These are phyloP conservation scores for Pseudomyrmex sp. DNA, from an alignment of 1,140 invertebrate genomes.

Conservation along the genomic window DNA sequence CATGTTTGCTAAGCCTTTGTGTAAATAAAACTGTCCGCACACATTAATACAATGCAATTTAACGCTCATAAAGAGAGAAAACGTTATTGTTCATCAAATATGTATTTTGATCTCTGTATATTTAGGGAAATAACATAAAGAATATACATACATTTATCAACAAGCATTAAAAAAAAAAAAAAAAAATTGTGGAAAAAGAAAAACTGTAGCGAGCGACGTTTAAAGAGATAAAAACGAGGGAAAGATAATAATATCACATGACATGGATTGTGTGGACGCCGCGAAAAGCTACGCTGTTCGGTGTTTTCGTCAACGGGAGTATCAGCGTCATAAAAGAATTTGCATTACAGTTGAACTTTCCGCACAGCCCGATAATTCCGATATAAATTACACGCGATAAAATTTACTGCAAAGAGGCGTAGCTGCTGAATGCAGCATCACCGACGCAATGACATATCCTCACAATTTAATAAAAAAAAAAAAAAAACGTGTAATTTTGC, in stretches of 20 bases:
- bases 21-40: too few species aligned
- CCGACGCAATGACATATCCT: background rate
- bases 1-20: too few species aligned
- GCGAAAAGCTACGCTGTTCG: background rate
- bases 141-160: slow-evolving; percentile 13
- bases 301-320: slow-evolving; percentile 14
- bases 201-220: background rate
- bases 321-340: slow-evolving; percentile 46
- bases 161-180: background rate
- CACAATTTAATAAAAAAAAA: background rate
- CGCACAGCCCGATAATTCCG: slow-evolving; percentile 14
- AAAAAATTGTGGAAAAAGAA: slow-evolving; percentile 2
- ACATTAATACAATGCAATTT: background rate
- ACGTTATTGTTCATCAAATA: slow-evolving; percentile 20
- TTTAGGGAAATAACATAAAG: slow-evolving; percentile 5
- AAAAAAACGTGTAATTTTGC: background rate
- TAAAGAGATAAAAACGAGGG: background rate
- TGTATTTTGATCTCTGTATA: background rate
- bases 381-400: slow-evolving; percentile 34
- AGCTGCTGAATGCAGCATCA: background rate
- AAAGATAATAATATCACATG: slow-evolving; percentile 25
- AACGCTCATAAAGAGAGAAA: slow-evolving; percentile 6
- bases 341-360: slow-evolving; percentile 39
- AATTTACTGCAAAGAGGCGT: background rate
- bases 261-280: background rate